A percentile compares a stretch with the other conserved stretches of the same genome.
Evolutionary conservation across 2,113 vertebrate species (phyloP).

Genomic region (Neomonachus schauinslandi): DNA sequence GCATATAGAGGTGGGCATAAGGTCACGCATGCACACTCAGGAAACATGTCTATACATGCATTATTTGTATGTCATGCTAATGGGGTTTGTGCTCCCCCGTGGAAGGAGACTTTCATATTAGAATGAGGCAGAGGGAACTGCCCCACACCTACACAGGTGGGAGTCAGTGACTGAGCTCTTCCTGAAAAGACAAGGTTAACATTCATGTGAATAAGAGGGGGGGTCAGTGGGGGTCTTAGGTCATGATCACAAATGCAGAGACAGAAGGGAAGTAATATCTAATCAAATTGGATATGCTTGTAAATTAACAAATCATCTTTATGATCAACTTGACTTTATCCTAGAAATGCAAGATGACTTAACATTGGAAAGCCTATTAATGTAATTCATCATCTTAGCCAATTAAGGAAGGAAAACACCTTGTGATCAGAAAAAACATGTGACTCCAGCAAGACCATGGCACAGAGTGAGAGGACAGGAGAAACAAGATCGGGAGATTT

Average conservation of each 20-base stretch:
- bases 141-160: not conserved
- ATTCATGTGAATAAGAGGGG: not conserved
- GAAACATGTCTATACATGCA: not conserved
- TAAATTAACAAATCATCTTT: not conserved
- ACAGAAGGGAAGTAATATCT: not conserved
- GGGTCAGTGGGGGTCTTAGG: not conserved
- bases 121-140: not conserved
- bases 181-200: not conserved
- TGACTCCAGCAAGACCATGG: not conserved
- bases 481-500: not conserved
- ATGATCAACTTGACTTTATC: not conserved
- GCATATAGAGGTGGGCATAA: not conserved
- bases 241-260: not conserved
- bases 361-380: not conserved
- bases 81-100: not conserved
- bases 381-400: not conserved
- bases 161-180: not conserved
- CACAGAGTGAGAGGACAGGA: not conserved
- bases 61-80: rapidly evolving
- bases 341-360: not conserved
- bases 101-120: not conserved
- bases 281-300: not conserved
- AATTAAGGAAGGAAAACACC: not conserved
- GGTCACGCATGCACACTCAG: rapidly evolving
- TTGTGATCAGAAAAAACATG: not conserved